phyloP scores from a whole-genome alignment of 2,113 vertebrate genomes.

The Rhynchopsitta pachyrhyncha region DNA sequence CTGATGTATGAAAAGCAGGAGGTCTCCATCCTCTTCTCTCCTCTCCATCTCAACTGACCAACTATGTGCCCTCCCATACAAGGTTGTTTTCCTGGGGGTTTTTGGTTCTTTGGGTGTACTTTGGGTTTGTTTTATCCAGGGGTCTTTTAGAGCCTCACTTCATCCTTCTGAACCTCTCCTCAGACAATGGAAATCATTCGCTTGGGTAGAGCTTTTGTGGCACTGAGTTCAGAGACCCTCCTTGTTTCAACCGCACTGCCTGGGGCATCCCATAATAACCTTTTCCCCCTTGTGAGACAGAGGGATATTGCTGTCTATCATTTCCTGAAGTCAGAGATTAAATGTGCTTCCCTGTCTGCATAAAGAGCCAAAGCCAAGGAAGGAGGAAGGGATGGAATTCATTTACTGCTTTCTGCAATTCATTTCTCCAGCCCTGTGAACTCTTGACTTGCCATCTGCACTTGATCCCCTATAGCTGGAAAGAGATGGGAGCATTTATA shows the following conservation, averaged over 20 bases:
- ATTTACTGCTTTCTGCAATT: background rate
- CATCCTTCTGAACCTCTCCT: background rate
- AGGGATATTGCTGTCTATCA: background rate
- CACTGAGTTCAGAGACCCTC: rapidly evolving
- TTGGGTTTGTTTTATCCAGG: background rate
- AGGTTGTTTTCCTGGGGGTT: background rate
- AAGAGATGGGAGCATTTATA: background rate
- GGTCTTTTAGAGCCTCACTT: background rate
- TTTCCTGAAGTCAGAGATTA: background rate
- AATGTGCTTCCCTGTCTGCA: background rate
- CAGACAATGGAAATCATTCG: background rate
- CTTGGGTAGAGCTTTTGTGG: background rate
- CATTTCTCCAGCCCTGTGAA: background rate
- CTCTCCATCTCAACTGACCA: background rate
- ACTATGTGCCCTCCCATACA: background rate
- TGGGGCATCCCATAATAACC: background rate
- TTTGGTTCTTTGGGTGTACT: background rate
- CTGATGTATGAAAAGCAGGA: background rate
- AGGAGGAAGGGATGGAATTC: background rate
- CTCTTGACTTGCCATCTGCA: background rate
- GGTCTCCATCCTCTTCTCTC: background rate
- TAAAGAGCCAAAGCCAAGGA: background rate
- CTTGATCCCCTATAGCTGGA: background rate
- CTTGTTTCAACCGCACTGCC: background rate
- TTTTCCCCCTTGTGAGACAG: background rate